Percentiles rank a stretch among this genome's conserved stretches.
phyloP scores from a whole-genome alignment of 2,113 vertebrate species.

The Hemibagrus wyckioides region DNA sequence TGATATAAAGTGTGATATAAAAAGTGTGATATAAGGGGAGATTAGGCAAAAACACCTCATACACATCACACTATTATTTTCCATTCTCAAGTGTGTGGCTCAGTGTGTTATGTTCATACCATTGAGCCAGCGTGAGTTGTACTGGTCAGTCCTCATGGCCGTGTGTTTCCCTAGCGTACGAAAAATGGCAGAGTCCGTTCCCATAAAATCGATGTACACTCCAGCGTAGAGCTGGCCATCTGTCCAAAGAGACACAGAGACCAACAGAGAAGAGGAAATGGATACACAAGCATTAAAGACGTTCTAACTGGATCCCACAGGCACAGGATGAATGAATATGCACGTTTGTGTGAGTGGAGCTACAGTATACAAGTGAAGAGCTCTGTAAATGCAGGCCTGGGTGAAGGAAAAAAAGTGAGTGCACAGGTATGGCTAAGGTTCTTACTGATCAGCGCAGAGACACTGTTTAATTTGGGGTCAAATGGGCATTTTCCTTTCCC shows the following conservation, averaged over 20 bases:
- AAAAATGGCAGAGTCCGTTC: slow-evolving; percentile 96
- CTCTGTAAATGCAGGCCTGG: background rate
- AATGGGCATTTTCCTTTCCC: slow-evolving; percentile 98
- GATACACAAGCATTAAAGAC: slow-evolving; percentile 26
- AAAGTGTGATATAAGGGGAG: background rate
- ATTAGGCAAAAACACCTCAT: background rate
- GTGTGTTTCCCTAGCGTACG: slow-evolving; percentile 96
- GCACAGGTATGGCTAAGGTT: slow-evolving; percentile 1
- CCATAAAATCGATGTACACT: slow-evolving; percentile 99
- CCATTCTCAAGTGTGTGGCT: background rate
- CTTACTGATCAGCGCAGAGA: slow-evolving; percentile 97
- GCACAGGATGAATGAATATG: background rate
- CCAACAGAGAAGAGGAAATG: slow-evolving; percentile 17
- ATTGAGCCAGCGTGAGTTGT: slow-evolving; percentile 98
- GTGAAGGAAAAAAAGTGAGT: background rate
- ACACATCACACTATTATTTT: background rate
- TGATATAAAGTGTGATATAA: background rate
- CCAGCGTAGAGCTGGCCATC: slow-evolving; percentile 97
- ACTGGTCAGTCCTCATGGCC: slow-evolving; percentile 97
- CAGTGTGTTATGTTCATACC: slow-evolving; percentile 69
- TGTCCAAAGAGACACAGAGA: slow-evolving; percentile 68
- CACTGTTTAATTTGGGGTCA: slow-evolving; percentile 96
- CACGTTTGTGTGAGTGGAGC: background rate
- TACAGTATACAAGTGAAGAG: background rate
- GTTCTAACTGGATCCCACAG: slow-evolving; percentile 29